A percentile compares a stretch with the other conserved stretches of the same genome.
Conservation (phyloP, 1,140 invertebrate genomes). For the Cotesia chilonis region DNA sequence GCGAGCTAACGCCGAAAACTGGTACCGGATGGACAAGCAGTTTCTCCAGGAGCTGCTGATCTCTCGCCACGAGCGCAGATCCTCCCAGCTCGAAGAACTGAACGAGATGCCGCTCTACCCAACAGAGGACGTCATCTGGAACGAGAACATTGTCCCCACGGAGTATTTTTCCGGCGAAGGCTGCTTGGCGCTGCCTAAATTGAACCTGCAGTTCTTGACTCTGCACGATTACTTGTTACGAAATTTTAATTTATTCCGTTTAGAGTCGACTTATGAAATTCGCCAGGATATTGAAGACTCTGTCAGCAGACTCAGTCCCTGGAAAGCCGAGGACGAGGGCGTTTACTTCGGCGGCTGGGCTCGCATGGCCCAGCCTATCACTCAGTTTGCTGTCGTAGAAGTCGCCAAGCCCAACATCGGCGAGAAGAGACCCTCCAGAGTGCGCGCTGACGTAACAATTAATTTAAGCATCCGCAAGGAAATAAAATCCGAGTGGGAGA, state of each 20-base stretch:
- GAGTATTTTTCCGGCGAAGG: constrained; percentile 97
- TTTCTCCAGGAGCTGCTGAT: constrained; percentile 88
- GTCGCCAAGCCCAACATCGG: constrained; percentile 89
- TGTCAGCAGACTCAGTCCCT: constrained; percentile 92
- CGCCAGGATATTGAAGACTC: constrained; percentile 98
- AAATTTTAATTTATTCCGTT: constrained; percentile 97
- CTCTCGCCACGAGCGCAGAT: constrained; percentile 86
- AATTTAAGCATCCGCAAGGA: constrained; percentile 89
- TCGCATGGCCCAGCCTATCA: constrained; percentile 95
- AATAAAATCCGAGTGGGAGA: constrained; percentile 97
- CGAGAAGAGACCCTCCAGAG: constrained; percentile 92
- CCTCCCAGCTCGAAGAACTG: constrained; percentile 92
- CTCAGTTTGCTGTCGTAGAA: constrained; percentile 94
- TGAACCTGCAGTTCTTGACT: constrained; percentile 98
- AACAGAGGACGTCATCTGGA: constrained; percentile 98
- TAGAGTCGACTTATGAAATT: constrained; percentile 99
- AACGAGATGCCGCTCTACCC: constrained; percentile 99
- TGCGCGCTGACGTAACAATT: constrained; percentile 93
- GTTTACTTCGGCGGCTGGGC: constrained; percentile 97
- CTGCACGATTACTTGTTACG: constrained; percentile 97
- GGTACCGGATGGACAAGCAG: constrained; percentile 79
- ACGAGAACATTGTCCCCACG: constrained; percentile 97
- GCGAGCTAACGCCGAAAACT: constrained; percentile 72
- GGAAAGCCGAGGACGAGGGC: constrained; percentile 87
- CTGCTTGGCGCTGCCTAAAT: constrained; percentile 93